These are phyloP conservation scores for Chrysemys picta DNA, from an alignment of 2,113 vertebrate genomes.

Conservation along the genomic window DNA sequence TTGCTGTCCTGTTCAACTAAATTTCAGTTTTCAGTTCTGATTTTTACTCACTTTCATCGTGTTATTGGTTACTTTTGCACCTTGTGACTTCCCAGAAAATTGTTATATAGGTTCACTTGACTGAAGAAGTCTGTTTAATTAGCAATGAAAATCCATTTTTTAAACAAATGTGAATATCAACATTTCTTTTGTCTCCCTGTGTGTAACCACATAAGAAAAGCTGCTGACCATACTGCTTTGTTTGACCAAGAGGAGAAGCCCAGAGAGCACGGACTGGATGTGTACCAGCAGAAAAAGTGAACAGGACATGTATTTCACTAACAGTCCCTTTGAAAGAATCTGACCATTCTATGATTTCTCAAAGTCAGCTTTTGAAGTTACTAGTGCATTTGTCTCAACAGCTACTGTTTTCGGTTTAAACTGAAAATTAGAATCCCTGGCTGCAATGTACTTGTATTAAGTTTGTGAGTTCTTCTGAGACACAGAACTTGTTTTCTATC, in stretches of 20 bases:
- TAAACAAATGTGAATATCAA: neutral
- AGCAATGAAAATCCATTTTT: neutral
- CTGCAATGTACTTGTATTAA: neutral
- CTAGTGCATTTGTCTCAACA: neutral
- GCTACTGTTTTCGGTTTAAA: neutral
- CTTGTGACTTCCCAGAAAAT: neutral
- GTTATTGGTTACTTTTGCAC: neutral
- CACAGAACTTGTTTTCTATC: neutral
- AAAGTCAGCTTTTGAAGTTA: neutral
- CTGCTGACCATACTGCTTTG: neutral
- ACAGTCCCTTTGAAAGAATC: neutral
- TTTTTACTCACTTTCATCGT: neutral
- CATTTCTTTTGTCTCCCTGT: neutral
- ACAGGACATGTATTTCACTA: neutral
- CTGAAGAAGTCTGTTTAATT: neutral
- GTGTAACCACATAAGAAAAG: neutral
- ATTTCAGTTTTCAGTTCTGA: neutral
- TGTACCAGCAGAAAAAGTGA: neutral
- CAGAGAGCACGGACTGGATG: neutral
- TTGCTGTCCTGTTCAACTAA: neutral
- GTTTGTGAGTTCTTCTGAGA: neutral
- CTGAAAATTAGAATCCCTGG: neutral
- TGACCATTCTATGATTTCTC: neutral
- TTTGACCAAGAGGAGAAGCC: neutral
- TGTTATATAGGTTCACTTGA: neutral